Evolutionary conservation across 2,888 invertebrate species (phyloP), one percentile per base, ranked within the genome.

Genomic region (Erebia palarica): DNA sequence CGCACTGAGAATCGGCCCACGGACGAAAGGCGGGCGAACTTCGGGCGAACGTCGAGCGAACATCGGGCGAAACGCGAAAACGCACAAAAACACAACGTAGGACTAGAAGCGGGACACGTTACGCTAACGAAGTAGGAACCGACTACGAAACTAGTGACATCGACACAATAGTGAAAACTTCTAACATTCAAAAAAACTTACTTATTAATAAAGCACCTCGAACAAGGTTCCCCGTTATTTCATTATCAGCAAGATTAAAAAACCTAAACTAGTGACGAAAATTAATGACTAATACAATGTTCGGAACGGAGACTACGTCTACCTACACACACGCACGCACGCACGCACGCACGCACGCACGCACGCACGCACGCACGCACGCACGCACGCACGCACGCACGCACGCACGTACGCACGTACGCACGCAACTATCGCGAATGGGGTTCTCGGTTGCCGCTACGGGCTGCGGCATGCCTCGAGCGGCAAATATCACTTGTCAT

Each of bases 101-200:
- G 88, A 89, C 89, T 87, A 88, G 87, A 86, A 83, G 84, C 86
- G 78, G 78, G 80, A 76, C 68, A 69, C 75, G 72, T 72, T 65
- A 72, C 69, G 68, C 72, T 69, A 75, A 72, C 57, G 66, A 69
- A 57, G 58, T 71, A 74, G 75, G 73, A 69, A 74, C 75, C 72
- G 60, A 70, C 75, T 70, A 74, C 73, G 66, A 64, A 70, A 74
- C 75, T 72, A 73, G 75, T 47, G 73, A 75, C 73, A 75, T 69
- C 69, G 69, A 73, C 68, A 72, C 70, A 42, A 73, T 68, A 69
- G 64, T 60, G 69, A 73, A 59, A 68, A 72, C 67, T 51, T 61
- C 63, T 65, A 72, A 68, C 63, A 65, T 55, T 47, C 63, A 21
- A 65, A 70, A 72, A 70, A 72, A 73, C 66, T 73, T 75, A 76